Percentiles rank a stretch among this genome's conserved stretches.
Conservation (phyloP, 2,888 invertebrate species). For the Chymomyza caudatula region DNA sequence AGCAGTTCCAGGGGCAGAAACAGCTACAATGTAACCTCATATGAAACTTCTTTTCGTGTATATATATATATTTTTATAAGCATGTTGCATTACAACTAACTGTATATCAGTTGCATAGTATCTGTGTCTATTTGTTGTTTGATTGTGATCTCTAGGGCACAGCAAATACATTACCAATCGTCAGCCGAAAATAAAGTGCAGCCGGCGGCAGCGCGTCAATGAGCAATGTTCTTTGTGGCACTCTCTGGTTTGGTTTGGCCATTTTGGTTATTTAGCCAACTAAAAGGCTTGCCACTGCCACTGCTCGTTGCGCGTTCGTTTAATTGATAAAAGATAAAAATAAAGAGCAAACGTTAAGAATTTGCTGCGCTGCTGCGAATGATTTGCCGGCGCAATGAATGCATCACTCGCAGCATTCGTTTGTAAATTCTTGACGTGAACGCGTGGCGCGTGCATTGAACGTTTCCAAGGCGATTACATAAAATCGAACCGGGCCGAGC, state of each 20-base stretch:
- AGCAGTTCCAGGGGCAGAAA: no score
- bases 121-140: background rate
- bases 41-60: no score
- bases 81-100: background rate
- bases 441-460: slow-evolving; percentile 45
- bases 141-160: background rate
- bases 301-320: slow-evolving; percentile 7
- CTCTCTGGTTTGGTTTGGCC: background rate
- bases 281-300: background rate
- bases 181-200: background rate
- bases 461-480: slow-evolving; percentile 66
- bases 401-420: slow-evolving; percentile 51
- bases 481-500: slow-evolving; percentile 36
- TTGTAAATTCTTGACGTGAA: slow-evolving; percentile 55
- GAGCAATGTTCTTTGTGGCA: background rate
- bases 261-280: no score
- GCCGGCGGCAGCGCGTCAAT: no score
- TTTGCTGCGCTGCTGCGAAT: slow-evolving; percentile 33
- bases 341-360: slow-evolving; percentile 46
- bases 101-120: background rate
- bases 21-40: no score
- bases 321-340: slow-evolving; percentile 73
- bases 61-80: no score
- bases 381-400: slow-evolving; percentile 4
- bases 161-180: background rate